These are phyloP conservation scores for Brachylomia viminalis DNA, from an alignment of 2,888 invertebrate species.

Conservation along the genomic window DNA sequence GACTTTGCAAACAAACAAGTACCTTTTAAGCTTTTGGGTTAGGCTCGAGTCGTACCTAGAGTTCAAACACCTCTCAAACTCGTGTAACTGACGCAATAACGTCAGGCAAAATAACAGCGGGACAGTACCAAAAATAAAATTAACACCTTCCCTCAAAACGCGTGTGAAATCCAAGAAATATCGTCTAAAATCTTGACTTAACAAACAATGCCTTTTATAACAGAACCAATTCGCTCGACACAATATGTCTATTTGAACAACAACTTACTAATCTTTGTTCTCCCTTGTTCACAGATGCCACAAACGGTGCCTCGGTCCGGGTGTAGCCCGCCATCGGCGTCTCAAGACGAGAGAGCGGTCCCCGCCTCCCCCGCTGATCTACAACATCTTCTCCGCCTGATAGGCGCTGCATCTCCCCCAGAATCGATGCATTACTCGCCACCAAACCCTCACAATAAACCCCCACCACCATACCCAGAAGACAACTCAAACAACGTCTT, in stretches of 20 bases:
- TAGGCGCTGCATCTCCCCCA: slow-evolving; percentile 88
- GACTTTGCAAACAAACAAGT: slow-evolving; percentile 8
- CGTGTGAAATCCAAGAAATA: slow-evolving; percentile 54
- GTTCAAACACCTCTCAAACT: slow-evolving; percentile 36
- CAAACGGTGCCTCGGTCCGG: slow-evolving; percentile 95
- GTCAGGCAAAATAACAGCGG: slow-evolving; percentile 14
- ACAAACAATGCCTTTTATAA: slow-evolving; percentile 37
- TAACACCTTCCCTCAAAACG: slow-evolving; percentile 57
- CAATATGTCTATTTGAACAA: slow-evolving; percentile 14
- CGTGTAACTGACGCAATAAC: not conserved
- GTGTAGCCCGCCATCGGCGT: slow-evolving; percentile 94
- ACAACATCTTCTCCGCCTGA: slow-evolving; percentile 86
- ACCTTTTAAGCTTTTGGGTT: not conserved
- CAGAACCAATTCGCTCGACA: slow-evolving; percentile 22
- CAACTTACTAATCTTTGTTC: slow-evolving; percentile 57
- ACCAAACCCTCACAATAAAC: slow-evolving; percentile 85
- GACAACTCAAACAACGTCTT: slow-evolving; percentile 79
- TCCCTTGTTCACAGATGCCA: slow-evolving; percentile 92
- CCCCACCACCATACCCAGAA: slow-evolving; percentile 86
- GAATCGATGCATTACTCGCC: slow-evolving; percentile 88
- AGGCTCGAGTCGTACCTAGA: not conserved
- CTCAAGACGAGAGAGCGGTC: slow-evolving; percentile 92
- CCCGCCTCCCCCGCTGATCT: slow-evolving; percentile 89
- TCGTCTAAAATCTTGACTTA: slow-evolving; percentile 30
- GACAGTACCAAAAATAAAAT: slow-evolving; percentile 37